Evolutionary conservation across 2,888 invertebrate genomes (phyloP).

Genomic region (Ecliptopera silaceata): DNA sequence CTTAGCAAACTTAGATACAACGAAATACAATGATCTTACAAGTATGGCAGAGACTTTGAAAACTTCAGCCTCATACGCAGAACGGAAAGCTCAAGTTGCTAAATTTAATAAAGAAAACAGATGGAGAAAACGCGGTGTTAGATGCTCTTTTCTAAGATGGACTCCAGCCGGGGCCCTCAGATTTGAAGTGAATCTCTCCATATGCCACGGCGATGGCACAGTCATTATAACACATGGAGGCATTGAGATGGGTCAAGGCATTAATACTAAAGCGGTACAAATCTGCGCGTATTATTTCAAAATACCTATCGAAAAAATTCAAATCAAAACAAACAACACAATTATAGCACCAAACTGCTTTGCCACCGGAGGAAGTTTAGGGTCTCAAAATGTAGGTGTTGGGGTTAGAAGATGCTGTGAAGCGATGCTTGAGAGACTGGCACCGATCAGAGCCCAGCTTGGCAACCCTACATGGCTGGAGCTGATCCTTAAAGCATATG

Average conservation of each 20-base stretch:
- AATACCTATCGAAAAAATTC: slow-evolving; percentile 84
- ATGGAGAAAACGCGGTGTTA: slow-evolving; percentile 87
- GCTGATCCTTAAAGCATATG: slow-evolving; percentile 71
- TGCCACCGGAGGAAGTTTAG: slow-evolving; percentile 85
- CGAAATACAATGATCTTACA: slow-evolving; percentile 47
- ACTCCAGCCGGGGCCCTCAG: slow-evolving; percentile 56
- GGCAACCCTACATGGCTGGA: slow-evolving; percentile 74
- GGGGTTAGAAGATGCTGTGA: slow-evolving; percentile 79
- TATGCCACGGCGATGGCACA: slow-evolving; percentile 84
- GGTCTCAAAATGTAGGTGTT: slow-evolving; percentile 85
- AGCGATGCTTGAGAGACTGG: slow-evolving; percentile 65
- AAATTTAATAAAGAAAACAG: slow-evolving; percentile 85
- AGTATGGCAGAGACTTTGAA: slow-evolving; percentile 79
- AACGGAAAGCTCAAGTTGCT: slow-evolving; percentile 70
- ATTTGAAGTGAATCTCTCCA: slow-evolving; percentile 78
- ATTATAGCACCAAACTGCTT: slow-evolving; percentile 84
- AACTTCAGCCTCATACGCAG: slow-evolving; percentile 75
- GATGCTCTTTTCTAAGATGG: slow-evolving; percentile 85
- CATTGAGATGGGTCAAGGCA: slow-evolving; percentile 88
- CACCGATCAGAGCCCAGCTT: slow-evolving; percentile 62
- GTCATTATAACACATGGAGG: slow-evolving; percentile 86
- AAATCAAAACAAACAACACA: slow-evolving; percentile 84
- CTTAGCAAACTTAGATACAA: slow-evolving; percentile 70
- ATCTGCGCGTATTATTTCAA: slow-evolving; percentile 85
- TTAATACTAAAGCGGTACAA: slow-evolving; percentile 87